Evolutionary conservation across 2,888 invertebrate genomes (phyloP).

Genomic region (Trissolcus japonicus): DNA sequence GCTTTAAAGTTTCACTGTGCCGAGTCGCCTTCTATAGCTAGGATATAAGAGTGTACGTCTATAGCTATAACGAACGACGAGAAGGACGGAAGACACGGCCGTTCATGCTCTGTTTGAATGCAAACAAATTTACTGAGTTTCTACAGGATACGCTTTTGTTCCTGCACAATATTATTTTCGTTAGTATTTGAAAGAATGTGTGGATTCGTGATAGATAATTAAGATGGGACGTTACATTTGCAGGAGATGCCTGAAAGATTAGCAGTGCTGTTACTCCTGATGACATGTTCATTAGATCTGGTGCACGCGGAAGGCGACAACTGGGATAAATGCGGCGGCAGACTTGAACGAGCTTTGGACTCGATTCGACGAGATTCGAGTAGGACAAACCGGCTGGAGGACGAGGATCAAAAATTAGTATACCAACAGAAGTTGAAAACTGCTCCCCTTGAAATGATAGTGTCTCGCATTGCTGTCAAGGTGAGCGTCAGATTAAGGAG

Average conservation of each 20-base stretch:
- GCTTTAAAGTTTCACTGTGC: slow-evolving; percentile 63
- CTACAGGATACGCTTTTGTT: slow-evolving; percentile 69
- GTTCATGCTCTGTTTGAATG: slow-evolving; percentile 74
- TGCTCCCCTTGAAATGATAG: slow-evolving; percentile 72
- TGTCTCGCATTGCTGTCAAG: slow-evolving; percentile 70
- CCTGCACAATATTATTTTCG: too few relatives aligned
- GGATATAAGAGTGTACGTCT: too few relatives aligned
- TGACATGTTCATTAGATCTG: slow-evolving; percentile 52
- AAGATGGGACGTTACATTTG: slow-evolving; percentile 3
- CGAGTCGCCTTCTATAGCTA: slow-evolving; percentile 52
- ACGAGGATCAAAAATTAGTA: slow-evolving; percentile 63
- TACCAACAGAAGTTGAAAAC: slow-evolving; percentile 70
- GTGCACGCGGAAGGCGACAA: slow-evolving; percentile 58
- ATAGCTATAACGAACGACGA: slow-evolving; percentile 22
- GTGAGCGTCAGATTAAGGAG: slow-evolving; percentile 39
- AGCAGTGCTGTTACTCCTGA: slow-evolving; percentile 53
- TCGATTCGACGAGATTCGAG: slow-evolving; percentile 67
- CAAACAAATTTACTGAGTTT: slow-evolving; percentile 68
- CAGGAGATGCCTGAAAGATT: slow-evolving; percentile 59
- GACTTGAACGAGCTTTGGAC: slow-evolving; percentile 72
- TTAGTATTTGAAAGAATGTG: not conserved
- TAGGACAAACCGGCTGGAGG: slow-evolving; percentile 66
- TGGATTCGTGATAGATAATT: not conserved
- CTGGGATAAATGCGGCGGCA: slow-evolving; percentile 70
- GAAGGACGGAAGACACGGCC: slow-evolving; percentile 64